phyloP scores from a whole-genome alignment of 2,888 invertebrate species.

The Phragmatobia fuliginosa region DNA sequence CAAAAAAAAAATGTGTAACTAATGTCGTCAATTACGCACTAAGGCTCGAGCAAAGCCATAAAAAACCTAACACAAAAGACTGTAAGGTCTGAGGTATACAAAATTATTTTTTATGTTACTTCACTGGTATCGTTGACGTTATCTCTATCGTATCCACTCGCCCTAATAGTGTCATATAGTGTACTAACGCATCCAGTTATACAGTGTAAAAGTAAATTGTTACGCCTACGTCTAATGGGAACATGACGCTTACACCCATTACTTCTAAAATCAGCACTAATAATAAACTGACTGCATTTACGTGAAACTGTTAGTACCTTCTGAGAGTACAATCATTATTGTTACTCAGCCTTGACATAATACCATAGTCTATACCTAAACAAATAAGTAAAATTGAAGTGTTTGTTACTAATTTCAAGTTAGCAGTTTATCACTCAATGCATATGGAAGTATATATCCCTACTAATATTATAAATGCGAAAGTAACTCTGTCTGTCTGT shows the following conservation, averaged over 20 bases:
- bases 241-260: conserved; percentile 30
- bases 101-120: conserved; percentile 16
- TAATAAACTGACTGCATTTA: conserved; percentile 22
- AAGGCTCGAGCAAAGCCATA: neutral
- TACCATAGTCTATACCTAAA: conserved; percentile 15
- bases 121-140: conserved; percentile 5
- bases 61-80: neutral
- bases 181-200: conserved; percentile 29
- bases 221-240: conserved; percentile 27
- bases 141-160: conserved; percentile 35
- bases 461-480: no score
- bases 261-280: conserved; percentile 24
- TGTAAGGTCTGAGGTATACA: neutral
- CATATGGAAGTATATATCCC: no score
- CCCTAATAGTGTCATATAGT: conserved; percentile 36
- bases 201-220: conserved; percentile 28
- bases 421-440: no score
- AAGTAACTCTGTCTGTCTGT: no score
- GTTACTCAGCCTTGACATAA: conserved; percentile 33
- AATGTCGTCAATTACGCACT: neutral
- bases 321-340: conserved; percentile 10
- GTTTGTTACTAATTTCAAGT: no score
- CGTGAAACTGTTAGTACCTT: conserved; percentile 18
- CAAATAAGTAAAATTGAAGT: neutral
- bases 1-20: no score